These are phyloP conservation scores for Fistularia tabacaria DNA, from an alignment of 2,797 vertebrate species.

Conservation along the genomic window DNA sequence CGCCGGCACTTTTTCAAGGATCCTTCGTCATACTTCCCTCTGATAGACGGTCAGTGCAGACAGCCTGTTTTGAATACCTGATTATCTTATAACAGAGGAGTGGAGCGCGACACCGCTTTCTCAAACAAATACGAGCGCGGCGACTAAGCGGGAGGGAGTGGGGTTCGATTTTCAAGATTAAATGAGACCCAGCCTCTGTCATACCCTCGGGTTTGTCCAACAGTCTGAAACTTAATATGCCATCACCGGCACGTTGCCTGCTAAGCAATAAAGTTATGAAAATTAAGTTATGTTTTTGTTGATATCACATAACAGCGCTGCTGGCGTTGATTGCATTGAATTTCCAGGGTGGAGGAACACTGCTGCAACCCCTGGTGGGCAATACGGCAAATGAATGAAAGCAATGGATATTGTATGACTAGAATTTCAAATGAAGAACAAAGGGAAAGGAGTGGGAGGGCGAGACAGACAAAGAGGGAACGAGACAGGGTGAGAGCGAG, in stretches of 20 bases:
- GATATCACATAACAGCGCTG: slow-evolving; percentile 52
- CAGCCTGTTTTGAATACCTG: slow-evolving; percentile 26
- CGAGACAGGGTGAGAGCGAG: background rate
- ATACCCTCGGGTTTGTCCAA: slow-evolving; percentile 12
- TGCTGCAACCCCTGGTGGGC: slow-evolving; percentile 63
- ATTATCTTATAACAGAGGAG: slow-evolving; percentile 18
- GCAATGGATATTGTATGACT: slow-evolving; percentile 62
- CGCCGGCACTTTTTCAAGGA: slow-evolving; percentile 59
- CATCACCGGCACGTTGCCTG: slow-evolving; percentile 18
- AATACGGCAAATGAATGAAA: slow-evolving; percentile 57
- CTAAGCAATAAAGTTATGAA: slow-evolving; percentile 57
- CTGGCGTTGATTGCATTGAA: slow-evolving; percentile 52
- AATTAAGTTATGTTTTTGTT: slow-evolving; percentile 56
- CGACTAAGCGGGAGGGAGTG: background rate
- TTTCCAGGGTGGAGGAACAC: slow-evolving; percentile 49
- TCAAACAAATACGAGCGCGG: background rate
- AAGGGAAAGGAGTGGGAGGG: slow-evolving; percentile 47
- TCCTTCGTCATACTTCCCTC: slow-evolving; percentile 38
- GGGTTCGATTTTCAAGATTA: background rate
- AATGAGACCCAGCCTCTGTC: background rate
- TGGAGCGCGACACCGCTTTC: no score
- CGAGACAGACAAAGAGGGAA: slow-evolving; percentile 21
- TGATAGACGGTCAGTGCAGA: slow-evolving; percentile 26
- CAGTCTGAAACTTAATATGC: slow-evolving; percentile 27
- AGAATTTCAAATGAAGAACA: slow-evolving; percentile 67